Percentiles rank a stretch among this genome's conserved stretches.
Evolutionary conservation across 2,113 vertebrate genomes (phyloP).

Genomic region (Mixornis gularis): DNA sequence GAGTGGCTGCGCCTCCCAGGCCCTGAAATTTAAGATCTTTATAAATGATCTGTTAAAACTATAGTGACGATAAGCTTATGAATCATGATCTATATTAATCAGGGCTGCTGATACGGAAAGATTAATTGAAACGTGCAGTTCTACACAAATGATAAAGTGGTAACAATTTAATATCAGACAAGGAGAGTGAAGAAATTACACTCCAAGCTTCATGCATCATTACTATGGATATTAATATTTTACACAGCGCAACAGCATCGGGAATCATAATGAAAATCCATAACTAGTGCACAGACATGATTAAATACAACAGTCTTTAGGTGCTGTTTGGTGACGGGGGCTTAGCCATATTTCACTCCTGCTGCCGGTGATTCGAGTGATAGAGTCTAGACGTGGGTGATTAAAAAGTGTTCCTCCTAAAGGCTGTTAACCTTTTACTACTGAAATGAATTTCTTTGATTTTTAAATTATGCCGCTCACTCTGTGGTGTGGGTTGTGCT

Average conservation of each 20-base stretch:
- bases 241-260: slow-evolving; percentile 85
- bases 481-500: slow-evolving; percentile 20
- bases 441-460: slow-evolving; percentile 85
- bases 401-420: slow-evolving; percentile 83
- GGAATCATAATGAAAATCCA: slow-evolving; percentile 99
- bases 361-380: slow-evolving; percentile 78
- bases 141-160: slow-evolving; percentile 98
- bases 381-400: slow-evolving; percentile 82
- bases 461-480: slow-evolving; percentile 79
- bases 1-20: slow-evolving; percentile 77
- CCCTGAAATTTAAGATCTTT: slow-evolving; percentile 86
- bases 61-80: slow-evolving; percentile 98
- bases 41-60: slow-evolving; percentile 96
- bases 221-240: slow-evolving; percentile 98
- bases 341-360: slow-evolving; percentile 79
- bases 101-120: slow-evolving; percentile 86
- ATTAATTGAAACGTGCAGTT: slow-evolving; percentile 97
- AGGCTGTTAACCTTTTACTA: slow-evolving; percentile 83
- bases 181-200: slow-evolving; percentile 95
- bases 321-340: slow-evolving; percentile 80
- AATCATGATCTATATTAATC: slow-evolving; percentile 98
- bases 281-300: slow-evolving; percentile 96
- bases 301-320: slow-evolving; percentile 95
- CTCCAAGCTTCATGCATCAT: slow-evolving; percentile 99
- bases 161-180: slow-evolving; percentile 97